Percentiles rank a stretch among this genome's conserved stretches.
These are phyloP conservation scores for Acleris emargana DNA, from an alignment of 2,888 invertebrate species.

Conservation along the genomic window DNA sequence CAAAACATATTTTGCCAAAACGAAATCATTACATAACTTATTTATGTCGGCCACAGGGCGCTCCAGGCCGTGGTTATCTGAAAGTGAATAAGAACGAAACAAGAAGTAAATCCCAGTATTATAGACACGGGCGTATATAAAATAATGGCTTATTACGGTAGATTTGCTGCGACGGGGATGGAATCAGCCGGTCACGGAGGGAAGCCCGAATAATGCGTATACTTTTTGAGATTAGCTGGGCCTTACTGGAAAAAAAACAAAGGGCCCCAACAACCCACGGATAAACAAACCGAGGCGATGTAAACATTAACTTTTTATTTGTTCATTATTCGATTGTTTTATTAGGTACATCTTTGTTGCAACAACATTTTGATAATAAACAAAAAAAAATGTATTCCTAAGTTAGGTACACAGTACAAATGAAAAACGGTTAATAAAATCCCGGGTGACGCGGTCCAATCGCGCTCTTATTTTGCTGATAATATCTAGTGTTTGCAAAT, in stretches of 20 bases:
- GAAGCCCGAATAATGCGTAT: conserved; percentile 27
- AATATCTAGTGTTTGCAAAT: conserved; percentile 1
- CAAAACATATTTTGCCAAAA: too few species aligned
- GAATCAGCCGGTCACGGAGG: conserved; percentile 31
- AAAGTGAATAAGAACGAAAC: conserved; percentile 32
- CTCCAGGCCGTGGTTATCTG: conserved; percentile 14
- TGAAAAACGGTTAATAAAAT: too few species aligned
- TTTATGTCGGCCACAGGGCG: conserved; percentile 1
- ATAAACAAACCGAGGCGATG: conserved; percentile 10
- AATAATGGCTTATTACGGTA: conserved; percentile 37
- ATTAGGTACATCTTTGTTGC: too few species aligned
- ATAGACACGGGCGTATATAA: conserved; percentile 35
- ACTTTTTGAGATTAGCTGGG: conserved; percentile 32
- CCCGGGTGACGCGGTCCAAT: too few species aligned
- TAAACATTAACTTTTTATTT: conserved; percentile 6
- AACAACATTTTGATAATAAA: too few species aligned
- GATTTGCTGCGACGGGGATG: conserved; percentile 31
- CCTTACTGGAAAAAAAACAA: conserved; percentile 16
- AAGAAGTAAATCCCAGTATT: conserved; percentile 34
- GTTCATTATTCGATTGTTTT: not conserved
- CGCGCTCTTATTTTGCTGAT: not conserved
- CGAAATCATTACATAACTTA: not conserved
- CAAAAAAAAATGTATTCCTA: too few species aligned
- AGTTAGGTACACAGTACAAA: too few species aligned
- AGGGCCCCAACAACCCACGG: conserved; percentile 2